phyloP scores from a whole-genome alignment of 2,888 invertebrate genomes.

The Rhogogaster chlorosoma region DNA sequence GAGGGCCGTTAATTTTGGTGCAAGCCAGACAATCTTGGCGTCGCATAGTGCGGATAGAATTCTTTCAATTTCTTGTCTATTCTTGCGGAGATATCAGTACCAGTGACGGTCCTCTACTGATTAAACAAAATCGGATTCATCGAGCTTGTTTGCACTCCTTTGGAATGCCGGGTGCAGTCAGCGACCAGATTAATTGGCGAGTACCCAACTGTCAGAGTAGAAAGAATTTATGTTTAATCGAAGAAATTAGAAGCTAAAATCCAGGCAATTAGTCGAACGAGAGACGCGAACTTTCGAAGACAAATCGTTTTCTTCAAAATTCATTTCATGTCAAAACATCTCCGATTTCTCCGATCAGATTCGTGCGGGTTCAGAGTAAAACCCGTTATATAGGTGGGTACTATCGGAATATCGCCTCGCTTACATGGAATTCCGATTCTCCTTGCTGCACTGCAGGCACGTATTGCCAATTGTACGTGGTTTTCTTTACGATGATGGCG shows the following conservation, averaged over 20 bases:
- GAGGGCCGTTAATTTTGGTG: slow-evolving; percentile 25
- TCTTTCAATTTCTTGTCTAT: neutral
- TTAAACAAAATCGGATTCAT: neutral
- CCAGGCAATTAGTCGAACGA: slow-evolving; percentile 18
- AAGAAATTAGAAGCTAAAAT: slow-evolving; percentile 9
- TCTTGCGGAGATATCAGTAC: neutral
- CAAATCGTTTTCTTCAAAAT: slow-evolving; percentile 28
- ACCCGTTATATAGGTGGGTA: neutral
- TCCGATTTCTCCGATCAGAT: neutral
- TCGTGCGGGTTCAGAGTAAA: neutral
- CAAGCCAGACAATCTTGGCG: neutral
- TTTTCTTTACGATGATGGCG: neutral
- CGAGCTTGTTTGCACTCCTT: neutral
- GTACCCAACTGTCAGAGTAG: neutral
- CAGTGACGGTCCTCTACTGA: neutral
- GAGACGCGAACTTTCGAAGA: slow-evolving; percentile 28
- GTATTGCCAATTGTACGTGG: slow-evolving; percentile 42
- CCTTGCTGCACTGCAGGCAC: slow-evolving; percentile 21
- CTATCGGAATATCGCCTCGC: slow-evolving; percentile 17
- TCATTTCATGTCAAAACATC: neutral
- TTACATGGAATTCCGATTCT: neutral
- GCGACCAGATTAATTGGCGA: neutral
- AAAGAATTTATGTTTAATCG: slow-evolving; percentile 24
- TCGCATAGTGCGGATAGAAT: neutral
- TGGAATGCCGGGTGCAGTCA: neutral